These are phyloP conservation scores for Willowsia nigromaculata DNA, from an alignment of 2,888 invertebrate species.

Conservation along the genomic window DNA sequence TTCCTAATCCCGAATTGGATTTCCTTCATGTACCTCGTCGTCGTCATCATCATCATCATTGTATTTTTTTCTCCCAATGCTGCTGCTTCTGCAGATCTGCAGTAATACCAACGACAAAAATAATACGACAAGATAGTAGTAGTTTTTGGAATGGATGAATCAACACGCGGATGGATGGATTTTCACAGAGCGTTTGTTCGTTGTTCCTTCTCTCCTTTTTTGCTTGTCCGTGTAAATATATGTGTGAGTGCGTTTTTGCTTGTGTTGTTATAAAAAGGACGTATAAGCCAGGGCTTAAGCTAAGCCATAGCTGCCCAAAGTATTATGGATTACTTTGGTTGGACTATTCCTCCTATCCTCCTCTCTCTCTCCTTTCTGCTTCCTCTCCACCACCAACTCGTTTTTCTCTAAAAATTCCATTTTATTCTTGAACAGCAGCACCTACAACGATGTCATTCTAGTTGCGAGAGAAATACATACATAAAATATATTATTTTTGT, in stretches of 20 bases:
- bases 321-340: conserved; percentile 70
- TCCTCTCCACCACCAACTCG: not conserved
- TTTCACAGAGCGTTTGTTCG: conserved; percentile 9
- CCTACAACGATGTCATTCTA: not conserved
- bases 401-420: conserved; percentile 5
- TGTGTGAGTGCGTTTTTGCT: conserved; percentile 38
- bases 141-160: conserved; percentile 44
- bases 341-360: not conserved
- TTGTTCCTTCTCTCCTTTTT: not conserved
- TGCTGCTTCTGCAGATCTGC: not conserved
- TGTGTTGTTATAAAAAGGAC: conserved; percentile 54
- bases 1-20: conserved; percentile 71
- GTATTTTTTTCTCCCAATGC: not conserved
- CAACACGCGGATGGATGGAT: conserved; percentile 55
- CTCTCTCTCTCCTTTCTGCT: conserved; percentile 24
- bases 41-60: not conserved
- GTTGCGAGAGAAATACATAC: not conserved
- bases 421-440: conserved; percentile 14
- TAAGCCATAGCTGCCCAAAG: conserved; percentile 70
- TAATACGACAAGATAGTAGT: not conserved
- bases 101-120: not conserved
- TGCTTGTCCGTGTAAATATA: conserved; percentile 34
- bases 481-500: conserved; percentile 26
- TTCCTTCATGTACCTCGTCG: conserved; percentile 60
- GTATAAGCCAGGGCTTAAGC: conserved; percentile 71